Conservation (phyloP, 2,888 invertebrate genomes). For the Leucophenga maculata region DNA sequence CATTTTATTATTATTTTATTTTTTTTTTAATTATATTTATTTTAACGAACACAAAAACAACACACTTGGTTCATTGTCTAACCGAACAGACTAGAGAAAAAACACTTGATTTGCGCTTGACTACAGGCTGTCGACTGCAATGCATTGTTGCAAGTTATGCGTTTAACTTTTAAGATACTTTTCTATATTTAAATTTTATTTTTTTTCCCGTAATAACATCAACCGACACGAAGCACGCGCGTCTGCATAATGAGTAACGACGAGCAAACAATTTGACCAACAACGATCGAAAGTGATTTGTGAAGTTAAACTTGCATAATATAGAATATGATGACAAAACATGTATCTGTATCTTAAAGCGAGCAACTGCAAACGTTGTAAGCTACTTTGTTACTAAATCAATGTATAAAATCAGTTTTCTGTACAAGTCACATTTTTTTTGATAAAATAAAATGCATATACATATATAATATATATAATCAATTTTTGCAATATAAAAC, state of each 20-base stretch:
- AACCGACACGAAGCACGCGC: constrained; percentile 64
- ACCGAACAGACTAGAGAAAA: background rate
- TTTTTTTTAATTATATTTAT: background rate
- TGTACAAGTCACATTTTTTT: constrained; percentile 22
- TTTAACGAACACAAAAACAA: background rate
- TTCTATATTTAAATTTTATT: constrained; percentile 27
- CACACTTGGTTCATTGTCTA: constrained; percentile 11
- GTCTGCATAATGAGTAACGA: constrained; percentile 58
- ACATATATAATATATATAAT: background rate
- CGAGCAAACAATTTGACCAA: too few species aligned
- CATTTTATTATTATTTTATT: constrained; percentile 9
- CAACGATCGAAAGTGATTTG: constrained; percentile 4
- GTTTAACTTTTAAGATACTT: constrained; percentile 41
- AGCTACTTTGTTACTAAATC: constrained; percentile 27
- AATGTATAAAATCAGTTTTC: constrained; percentile 36
- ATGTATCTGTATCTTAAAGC: background rate
- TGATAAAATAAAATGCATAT: background rate
- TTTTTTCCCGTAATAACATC: too few species aligned
- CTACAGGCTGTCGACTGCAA: background rate
- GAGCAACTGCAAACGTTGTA: background rate
- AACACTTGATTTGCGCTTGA: background rate
- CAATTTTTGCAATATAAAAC: background rate
- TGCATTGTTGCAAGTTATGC: background rate
- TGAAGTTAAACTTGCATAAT: background rate
- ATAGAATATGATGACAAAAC: background rate